Percentiles rank a stretch among this genome's conserved stretches.
Evolutionary conservation across 2,797 vertebrate species (phyloP).

Genomic region (Rhincodon typus): DNA sequence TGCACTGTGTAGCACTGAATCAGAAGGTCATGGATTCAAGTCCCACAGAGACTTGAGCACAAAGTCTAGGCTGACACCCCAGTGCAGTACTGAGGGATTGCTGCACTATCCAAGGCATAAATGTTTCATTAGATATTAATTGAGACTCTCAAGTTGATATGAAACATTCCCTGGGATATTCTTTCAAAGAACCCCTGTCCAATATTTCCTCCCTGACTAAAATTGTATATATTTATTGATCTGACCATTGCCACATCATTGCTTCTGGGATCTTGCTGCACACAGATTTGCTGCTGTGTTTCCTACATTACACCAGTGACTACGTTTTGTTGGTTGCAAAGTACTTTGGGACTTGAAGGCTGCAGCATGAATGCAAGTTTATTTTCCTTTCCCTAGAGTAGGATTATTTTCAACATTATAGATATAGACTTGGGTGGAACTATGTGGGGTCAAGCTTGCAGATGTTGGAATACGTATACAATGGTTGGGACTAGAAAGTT

Average conservation of each 20-base stretch:
- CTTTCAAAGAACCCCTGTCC: neutral
- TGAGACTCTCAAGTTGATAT: neutral
- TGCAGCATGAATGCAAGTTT: neutral
- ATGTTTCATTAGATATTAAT: neutral
- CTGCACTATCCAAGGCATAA: neutral
- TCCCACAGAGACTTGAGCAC: neutral
- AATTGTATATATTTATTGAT: neutral
- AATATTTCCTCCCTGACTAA: neutral
- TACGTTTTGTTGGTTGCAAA: neutral
- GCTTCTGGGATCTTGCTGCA: neutral
- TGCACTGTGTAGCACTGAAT: neutral
- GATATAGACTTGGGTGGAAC: neutral
- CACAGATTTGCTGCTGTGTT: neutral
- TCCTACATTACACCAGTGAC: neutral
- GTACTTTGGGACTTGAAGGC: neutral
- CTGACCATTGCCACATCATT: neutral
- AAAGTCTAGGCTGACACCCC: too few species aligned
- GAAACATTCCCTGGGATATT: neutral
- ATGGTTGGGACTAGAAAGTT: neutral
- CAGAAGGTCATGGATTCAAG: neutral
- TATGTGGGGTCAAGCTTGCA: neutral
- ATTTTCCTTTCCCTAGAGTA: neutral
- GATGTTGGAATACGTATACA: neutral
- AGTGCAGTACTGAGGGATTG: neutral
- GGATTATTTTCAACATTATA: neutral